Percentiles rank a stretch among this genome's conserved stretches.
phyloP scores from a whole-genome alignment of 2,113 vertebrate species.

The Brachyhypopomus occidentalis region DNA sequence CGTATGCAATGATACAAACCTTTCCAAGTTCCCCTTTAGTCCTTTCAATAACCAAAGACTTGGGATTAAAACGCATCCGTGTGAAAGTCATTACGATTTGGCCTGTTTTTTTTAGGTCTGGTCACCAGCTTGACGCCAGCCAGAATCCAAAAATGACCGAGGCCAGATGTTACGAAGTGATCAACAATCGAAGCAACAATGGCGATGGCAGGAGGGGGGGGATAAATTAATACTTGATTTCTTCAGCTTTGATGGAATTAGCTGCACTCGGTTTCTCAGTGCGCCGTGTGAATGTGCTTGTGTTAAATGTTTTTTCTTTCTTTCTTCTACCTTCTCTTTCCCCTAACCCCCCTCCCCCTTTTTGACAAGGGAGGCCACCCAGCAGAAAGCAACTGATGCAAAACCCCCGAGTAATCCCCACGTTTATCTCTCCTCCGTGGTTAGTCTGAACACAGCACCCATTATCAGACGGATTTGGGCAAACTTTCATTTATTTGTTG shows the following conservation, averaged over 20 bases:
- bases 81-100: constrained; percentile 5
- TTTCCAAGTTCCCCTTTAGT: not conserved
- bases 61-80: not conserved
- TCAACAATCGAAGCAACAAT: constrained; percentile 80
- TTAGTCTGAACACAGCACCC: constrained; percentile 98
- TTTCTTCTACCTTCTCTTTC: constrained; percentile 68
- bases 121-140: constrained; percentile 58
- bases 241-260: constrained; percentile 99
- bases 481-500: constrained; percentile 98
- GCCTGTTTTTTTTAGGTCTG: constrained; percentile 12
- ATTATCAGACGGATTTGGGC: constrained; percentile 99
- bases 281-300: constrained; percentile 87
- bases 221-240: constrained; percentile 99
- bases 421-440: constrained; percentile 93
- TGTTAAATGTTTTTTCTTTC: constrained; percentile 81
- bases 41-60: not conserved
- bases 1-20: too few relatives aligned
- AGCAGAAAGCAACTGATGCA: constrained; percentile 99
- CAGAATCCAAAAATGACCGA: constrained; percentile 76
- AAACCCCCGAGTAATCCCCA: constrained; percentile 96
- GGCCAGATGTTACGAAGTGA: constrained; percentile 94
- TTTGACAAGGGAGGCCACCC: constrained; percentile 98
- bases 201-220: constrained; percentile 57
- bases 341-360: constrained; percentile 60
- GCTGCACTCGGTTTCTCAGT: constrained; percentile 93